phyloP scores from a whole-genome alignment of 2,113 vertebrate species.

The Miniopterus natalensis region DNA sequence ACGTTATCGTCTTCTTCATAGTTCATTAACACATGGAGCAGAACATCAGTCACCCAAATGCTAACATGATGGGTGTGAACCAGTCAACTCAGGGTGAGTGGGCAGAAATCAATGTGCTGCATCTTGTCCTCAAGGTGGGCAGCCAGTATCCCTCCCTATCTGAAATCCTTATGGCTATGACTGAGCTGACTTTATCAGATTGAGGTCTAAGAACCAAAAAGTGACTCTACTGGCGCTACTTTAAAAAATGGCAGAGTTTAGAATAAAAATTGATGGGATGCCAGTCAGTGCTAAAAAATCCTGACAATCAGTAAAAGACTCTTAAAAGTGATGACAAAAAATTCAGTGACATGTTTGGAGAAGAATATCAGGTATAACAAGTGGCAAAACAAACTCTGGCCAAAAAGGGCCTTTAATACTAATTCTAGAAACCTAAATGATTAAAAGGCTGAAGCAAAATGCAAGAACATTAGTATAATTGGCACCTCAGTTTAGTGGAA shows the following conservation, averaged over 20 bases:
- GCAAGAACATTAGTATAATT: neutral
- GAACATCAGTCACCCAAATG: neutral
- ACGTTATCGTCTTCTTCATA: neutral
- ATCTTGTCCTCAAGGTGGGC: neutral
- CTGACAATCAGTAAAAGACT: neutral
- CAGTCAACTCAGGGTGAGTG: neutral
- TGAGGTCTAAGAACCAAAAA: neutral
- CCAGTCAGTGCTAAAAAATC: neutral
- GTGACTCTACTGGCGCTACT: neutral
- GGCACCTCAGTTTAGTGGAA: neutral
- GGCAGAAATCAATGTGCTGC: neutral
- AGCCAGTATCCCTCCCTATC: neutral
- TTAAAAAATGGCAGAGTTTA: neutral
- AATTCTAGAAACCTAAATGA: conserved; percentile 16
- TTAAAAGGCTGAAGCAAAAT: conserved; percentile 23
- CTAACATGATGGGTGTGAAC: neutral
- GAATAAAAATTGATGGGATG: neutral
- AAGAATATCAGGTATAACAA: neutral
- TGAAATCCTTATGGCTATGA: neutral
- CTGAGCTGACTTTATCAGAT: neutral
- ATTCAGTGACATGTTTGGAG: neutral
- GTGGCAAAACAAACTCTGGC: conserved; percentile 34
- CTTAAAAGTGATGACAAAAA: neutral
- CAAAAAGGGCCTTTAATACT: neutral
- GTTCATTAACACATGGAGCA: neutral